Evolutionary conservation across 2,888 invertebrate species (phyloP).

Genomic region (Cataglyphis rosenhaueri): DNA sequence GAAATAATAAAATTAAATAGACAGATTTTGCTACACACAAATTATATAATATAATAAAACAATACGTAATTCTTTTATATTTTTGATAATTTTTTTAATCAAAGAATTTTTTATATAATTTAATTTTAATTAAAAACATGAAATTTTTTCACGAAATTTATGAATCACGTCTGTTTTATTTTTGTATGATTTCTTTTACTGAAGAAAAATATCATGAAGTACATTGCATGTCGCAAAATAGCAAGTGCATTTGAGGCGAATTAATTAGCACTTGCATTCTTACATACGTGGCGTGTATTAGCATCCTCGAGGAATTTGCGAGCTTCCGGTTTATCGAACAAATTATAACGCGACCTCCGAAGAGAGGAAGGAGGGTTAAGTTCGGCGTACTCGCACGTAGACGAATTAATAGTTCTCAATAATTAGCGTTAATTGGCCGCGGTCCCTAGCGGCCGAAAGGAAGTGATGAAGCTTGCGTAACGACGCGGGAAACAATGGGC

Average conservation of each 20-base stretch:
- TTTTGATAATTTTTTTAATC: neutral
- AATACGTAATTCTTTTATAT: neutral
- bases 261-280: slow-evolving; percentile 28
- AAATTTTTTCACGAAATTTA: neutral
- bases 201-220: neutral
- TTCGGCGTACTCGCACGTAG: slow-evolving; percentile 31
- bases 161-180: neutral
- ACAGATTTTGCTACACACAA: neutral
- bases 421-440: slow-evolving; percentile 57
- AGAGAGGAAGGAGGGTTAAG: slow-evolving; percentile 10
- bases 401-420: slow-evolving; percentile 52
- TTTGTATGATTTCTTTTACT: neutral
- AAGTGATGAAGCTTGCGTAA: slow-evolving; percentile 60
- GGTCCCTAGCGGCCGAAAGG: slow-evolving; percentile 25
- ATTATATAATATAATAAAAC: neutral
- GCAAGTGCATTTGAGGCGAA: neutral
- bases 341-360: slow-evolving; percentile 16
- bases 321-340: slow-evolving; percentile 15
- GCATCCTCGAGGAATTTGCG: slow-evolving; percentile 18
- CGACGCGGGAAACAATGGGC: slow-evolving; percentile 51
- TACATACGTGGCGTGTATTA: neutral
- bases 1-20: neutral
- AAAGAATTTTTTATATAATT: neutral
- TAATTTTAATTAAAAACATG: neutral
- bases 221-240: neutral